Evolutionary conservation across 30 jellyfish, hydroid and myxozoan species (phyloP).

Genomic region (Aurelia coerulea): DNA sequence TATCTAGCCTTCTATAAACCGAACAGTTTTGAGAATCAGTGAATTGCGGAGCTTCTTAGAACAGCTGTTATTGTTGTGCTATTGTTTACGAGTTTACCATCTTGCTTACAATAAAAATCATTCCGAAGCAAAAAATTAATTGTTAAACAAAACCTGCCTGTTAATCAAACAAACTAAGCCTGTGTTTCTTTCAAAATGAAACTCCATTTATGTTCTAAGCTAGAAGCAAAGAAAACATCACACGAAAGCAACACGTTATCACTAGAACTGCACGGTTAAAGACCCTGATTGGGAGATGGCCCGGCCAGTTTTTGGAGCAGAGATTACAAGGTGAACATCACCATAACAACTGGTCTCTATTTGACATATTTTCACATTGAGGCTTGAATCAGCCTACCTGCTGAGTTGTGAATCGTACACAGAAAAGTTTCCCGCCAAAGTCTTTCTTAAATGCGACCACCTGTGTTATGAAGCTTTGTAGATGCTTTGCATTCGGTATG

Average conservation of each 20-base stretch:
- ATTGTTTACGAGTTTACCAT: conserved; percentile 1
- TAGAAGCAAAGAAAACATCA: neutral
- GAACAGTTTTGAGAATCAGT: neutral
- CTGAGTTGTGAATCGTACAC: conserved; percentile 66
- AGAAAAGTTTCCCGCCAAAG: conserved; percentile 71
- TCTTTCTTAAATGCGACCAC: conserved; percentile 36
- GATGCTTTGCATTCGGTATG: conserved; percentile 24
- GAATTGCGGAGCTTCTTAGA: conserved; percentile 3
- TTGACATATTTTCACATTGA: conserved; percentile 66
- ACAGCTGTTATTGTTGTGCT: conserved; percentile 13
- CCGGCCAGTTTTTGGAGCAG: neutral
- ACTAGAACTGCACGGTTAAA: no score
- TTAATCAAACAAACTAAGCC: no score
- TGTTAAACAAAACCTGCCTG: no score
- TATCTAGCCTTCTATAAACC: no score
- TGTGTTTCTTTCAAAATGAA: no score
- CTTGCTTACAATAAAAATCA: conserved; percentile 2
- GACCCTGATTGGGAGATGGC: no score
- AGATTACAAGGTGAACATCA: conserved; percentile 8
- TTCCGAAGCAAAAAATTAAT: no score
- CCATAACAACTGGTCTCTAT: conserved; percentile 40
- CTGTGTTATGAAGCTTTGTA: conserved; percentile 50
- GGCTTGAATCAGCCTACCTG: conserved; percentile 66
- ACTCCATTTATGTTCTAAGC: neutral
- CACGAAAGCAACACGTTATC: no score